Evolutionary conservation across 2,113 vertebrate species (phyloP), one percentile per base, ranked within the genome.

Genomic region (Rana temporaria): DNA sequence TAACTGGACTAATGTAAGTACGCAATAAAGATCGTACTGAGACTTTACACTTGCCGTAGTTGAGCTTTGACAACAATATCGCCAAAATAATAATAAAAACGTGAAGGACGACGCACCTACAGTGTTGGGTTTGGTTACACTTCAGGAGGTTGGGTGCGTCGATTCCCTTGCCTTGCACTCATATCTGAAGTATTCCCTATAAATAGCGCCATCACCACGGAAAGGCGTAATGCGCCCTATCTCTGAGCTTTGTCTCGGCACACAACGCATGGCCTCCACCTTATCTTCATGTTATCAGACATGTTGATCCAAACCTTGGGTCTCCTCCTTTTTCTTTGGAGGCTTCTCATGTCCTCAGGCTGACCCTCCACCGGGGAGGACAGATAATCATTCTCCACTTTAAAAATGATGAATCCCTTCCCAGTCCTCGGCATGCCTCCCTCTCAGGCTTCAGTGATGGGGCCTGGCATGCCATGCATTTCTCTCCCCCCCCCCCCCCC

Each of bases 281-380:
- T 60, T 83, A 82, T 82, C 80, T 74, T 17, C 42, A 4, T 48
- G 30, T 67, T 82, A 83, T 83, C 81, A 76, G 81, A n/a, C 63
- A 55, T 60, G 72, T 75, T 83, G 81, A 83, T 66, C 81, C 81
- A 60, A 48, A 76, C 63, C 62, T 30, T 66, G 9, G 63, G 32
- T 76, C 64, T 72, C 64, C 67, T 63, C 63, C 64, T 68, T 38
- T 38, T 67, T 76, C 65, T 63, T 22, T 20, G 62, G 62, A 83
- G 81, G 76, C 81, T 83, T 83, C 81, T 72, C 81, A 83, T 83
- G 81, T 83, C 81, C 81, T 83, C 63, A 42, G 64, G 64, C 63
- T 83, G 81, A 83, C 81, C 81, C 73, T 67, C 59, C 56, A 59
- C 20, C 57, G 81, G 81, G 81, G 81, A 83, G 72, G 81, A 83